Base-by-base conservation (phyloP, 2,888 invertebrate species). In the Andrena flavipes region DNA sequence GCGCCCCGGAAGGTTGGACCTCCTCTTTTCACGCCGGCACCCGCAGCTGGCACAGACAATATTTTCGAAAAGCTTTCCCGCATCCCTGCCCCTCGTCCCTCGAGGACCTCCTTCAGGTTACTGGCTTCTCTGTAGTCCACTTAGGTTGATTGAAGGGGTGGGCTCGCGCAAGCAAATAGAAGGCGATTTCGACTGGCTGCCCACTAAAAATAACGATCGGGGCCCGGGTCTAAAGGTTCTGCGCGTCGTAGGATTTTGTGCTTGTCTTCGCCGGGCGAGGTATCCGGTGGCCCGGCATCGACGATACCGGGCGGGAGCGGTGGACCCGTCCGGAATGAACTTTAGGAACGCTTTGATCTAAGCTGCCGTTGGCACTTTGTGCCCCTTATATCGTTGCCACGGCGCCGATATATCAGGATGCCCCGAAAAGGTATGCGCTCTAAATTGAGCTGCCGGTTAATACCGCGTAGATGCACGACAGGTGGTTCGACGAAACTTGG, bases 271-370 rank as follows among this genome's bases (percentile, higher is more conserved):
- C 35, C 10, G 23, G 23, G 26, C 48, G 35, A 72, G 62, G 59
- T 80, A 72, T 62, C 64, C 76, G 80, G 16, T 81, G 79, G 79
- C 75, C 83, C 76, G 76, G 62, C 76, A 85, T 84, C 84, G 71
- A 26, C 80, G 85, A 80, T 70, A 76, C 42, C 42, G 42, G 42
- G 42, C 42, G 42, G 42, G 16, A 42, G 42, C 63, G 79, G 89
- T 87, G 75, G 77, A 85, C 82, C 87, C 88, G 84, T 23, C 83
- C 80, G 89, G 89, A 90, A 90, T 90, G 85, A 89, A 89, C 91
- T 91, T 90, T 86, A 76, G 87, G 76, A 86, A 82, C 84, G 84
- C 90, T 91, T 90, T 90, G 91, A 90, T 88, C 89, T 69, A 54
- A 64, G 49, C 69, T 68, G 49, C 65, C 74, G 76, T 65, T 73